Conservation (phyloP, 2,888 invertebrate genomes). For the Zaprionus obscuricornis region DNA sequence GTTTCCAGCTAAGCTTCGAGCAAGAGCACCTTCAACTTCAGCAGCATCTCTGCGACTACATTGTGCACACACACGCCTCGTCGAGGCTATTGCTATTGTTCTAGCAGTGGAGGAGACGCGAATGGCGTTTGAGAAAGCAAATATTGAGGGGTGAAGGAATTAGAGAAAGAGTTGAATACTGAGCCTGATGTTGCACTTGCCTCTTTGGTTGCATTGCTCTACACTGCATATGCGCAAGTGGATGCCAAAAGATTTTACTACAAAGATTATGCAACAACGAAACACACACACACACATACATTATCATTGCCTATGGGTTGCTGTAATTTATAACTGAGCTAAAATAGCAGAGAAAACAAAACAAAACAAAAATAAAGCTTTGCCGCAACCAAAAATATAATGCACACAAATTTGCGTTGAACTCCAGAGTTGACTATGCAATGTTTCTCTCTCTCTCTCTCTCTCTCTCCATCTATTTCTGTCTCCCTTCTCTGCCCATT, state of each 20-base stretch:
- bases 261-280: conserved; percentile 64
- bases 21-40: conserved; percentile 8
- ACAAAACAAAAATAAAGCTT: too few relatives aligned
- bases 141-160: not conserved
- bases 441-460: conserved; percentile 2
- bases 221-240: conserved; percentile 58
- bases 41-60: conserved; percentile 28
- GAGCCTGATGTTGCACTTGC: conserved; percentile 44
- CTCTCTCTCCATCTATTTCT: conserved; percentile 7
- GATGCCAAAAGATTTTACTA: conserved; percentile 72
- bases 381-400: conserved; percentile 58
- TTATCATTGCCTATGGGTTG: conserved; percentile 52
- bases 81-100: conserved; percentile 54
- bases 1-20: conserved; percentile 21
- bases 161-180: conserved; percentile 8
- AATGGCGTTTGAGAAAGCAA: not conserved
- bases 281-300: conserved; percentile 35
- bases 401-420: conserved; percentile 71
- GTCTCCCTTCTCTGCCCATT: not conserved
- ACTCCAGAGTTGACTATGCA: conserved; percentile 22
- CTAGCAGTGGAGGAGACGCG: conserved; percentile 49
- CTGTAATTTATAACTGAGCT: conserved; percentile 74
- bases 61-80: too few relatives aligned
- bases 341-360: conserved; percentile 66
- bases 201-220: conserved; percentile 12